Evolutionary conservation across 2,113 vertebrate genomes (phyloP).

Genomic region (Oryzias celebensis): DNA sequence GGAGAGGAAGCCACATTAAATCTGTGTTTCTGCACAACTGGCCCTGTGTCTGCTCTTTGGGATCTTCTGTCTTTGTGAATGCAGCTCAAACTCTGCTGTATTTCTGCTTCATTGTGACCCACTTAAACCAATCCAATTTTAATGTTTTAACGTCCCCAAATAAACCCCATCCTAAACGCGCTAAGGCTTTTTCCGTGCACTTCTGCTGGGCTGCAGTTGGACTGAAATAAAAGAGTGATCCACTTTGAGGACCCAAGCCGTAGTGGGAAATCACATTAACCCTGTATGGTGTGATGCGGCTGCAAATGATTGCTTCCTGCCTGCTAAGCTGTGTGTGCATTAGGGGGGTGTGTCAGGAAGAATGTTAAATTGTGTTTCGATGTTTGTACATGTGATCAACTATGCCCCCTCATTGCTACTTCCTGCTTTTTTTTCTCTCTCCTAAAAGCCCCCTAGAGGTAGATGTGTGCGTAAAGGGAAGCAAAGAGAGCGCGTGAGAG

Average conservation of each 20-base stretch:
- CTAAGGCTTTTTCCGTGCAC: background rate
- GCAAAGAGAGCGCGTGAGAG: constrained; percentile 26
- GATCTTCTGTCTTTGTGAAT: constrained; percentile 49
- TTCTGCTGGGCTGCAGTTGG: constrained; percentile 22
- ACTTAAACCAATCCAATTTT: constrained; percentile 1
- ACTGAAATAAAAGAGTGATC: constrained; percentile 51
- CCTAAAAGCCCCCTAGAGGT: constrained; percentile 62
- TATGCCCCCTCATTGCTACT: constrained; percentile 70
- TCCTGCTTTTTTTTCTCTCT: constrained; percentile 48
- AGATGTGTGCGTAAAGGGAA: constrained; percentile 25
- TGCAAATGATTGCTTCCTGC: constrained; percentile 35
- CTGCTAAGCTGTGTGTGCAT: constrained; percentile 56
- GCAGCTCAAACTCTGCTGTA: constrained; percentile 30
- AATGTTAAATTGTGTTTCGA: constrained; percentile 75
- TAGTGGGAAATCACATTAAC: constrained; percentile 54
- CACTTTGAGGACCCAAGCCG: constrained; percentile 38
- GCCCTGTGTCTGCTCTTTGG: constrained; percentile 75
- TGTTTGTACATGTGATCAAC: constrained; percentile 81
- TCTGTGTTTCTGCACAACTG: constrained; percentile 84
- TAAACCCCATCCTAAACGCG: constrained; percentile 2
- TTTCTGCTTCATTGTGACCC: background rate
- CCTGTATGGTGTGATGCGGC: constrained; percentile 38
- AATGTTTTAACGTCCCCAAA: background rate
- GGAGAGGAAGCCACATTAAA: constrained; percentile 84
- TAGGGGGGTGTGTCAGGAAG: constrained; percentile 79